Evolutionary conservation across 2,797 vertebrate genomes (phyloP).

Genomic region (Huso huso): DNA sequence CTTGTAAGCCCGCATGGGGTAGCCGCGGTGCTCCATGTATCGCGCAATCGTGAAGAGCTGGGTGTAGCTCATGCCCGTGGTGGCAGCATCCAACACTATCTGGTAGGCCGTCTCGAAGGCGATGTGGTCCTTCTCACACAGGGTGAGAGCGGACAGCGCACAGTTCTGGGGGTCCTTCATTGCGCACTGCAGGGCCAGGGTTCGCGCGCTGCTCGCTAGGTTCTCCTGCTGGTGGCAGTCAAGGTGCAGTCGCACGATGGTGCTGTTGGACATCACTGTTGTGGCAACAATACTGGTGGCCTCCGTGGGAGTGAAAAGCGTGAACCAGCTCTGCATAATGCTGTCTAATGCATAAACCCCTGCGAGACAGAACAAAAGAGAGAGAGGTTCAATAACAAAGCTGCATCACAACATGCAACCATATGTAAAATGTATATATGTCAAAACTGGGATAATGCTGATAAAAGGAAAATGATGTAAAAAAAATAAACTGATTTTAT

Average conservation of each 20-base stretch:
- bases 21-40: slow-evolving; percentile 97
- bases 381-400: slow-evolving; percentile 32
- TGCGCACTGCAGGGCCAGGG: slow-evolving; percentile 68
- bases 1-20: slow-evolving; percentile 93
- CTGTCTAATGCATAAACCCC: slow-evolving; percentile 91
- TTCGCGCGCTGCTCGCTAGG: slow-evolving; percentile 62
- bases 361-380: slow-evolving; percentile 36
- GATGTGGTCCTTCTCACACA: slow-evolving; percentile 98
- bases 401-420: neutral
- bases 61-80: slow-evolving; percentile 88
- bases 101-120: slow-evolving; percentile 98
- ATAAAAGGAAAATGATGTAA: too few species aligned
- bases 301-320: slow-evolving; percentile 69
- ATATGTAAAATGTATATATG: too few species aligned
- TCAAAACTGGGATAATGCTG: too few species aligned
- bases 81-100: slow-evolving; percentile 91
- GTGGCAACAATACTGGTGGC: slow-evolving; percentile 73
- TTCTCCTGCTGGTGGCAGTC: slow-evolving; percentile 73
- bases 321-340: slow-evolving; percentile 75
- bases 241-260: slow-evolving; percentile 61
- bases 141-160: slow-evolving; percentile 77
- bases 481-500: too few species aligned
- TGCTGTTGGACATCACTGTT: slow-evolving; percentile 71
- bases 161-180: slow-evolving; percentile 50
- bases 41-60: slow-evolving; percentile 96